Conservation (phyloP, 2,797 vertebrate species). For the Arnoldichthys spilopterus region DNA sequence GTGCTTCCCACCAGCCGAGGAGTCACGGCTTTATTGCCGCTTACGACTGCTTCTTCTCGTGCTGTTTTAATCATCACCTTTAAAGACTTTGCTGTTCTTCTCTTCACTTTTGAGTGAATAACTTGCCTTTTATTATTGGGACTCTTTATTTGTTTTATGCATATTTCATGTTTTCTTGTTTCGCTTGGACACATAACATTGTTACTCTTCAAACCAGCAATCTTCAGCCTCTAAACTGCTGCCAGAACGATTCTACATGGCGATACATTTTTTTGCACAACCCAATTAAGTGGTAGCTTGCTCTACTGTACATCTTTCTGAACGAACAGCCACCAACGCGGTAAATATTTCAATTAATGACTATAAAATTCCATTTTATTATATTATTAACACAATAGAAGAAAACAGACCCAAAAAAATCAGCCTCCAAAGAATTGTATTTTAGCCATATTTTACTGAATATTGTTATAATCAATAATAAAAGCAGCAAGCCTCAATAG, state of each 20-base stretch:
- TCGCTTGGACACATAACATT: not conserved
- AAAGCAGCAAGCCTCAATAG: no score
- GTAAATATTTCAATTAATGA: no score
- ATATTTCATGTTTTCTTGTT: not conserved
- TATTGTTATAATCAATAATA: no score
- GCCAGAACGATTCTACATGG: constrained; percentile 2
- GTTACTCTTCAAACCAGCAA: constrained; percentile 28
- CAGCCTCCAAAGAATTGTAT: no score
- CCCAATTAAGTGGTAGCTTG: no score
- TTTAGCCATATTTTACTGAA: not conserved
- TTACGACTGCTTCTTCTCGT: not conserved
- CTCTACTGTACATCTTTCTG: constrained; percentile 6
- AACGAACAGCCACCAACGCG: not conserved
- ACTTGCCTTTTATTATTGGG: constrained; percentile 6
- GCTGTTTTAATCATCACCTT: constrained; percentile 16
- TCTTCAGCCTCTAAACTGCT: constrained; percentile 7
- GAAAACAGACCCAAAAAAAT: no score
- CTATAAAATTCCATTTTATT: no score
- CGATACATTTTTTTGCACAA: no score
- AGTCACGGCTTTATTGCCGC: not conserved
- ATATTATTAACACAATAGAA: no score
- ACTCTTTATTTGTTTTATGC: constrained; percentile 6
- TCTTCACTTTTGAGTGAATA: not conserved
- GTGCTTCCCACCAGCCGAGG: constrained; percentile 13
- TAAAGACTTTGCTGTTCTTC: not conserved